Percentiles rank a stretch among this genome's conserved stretches.
These are phyloP conservation scores for Trichomycterus rosablanca DNA, from an alignment of 2,113 vertebrate species.

Conservation along the genomic window DNA sequence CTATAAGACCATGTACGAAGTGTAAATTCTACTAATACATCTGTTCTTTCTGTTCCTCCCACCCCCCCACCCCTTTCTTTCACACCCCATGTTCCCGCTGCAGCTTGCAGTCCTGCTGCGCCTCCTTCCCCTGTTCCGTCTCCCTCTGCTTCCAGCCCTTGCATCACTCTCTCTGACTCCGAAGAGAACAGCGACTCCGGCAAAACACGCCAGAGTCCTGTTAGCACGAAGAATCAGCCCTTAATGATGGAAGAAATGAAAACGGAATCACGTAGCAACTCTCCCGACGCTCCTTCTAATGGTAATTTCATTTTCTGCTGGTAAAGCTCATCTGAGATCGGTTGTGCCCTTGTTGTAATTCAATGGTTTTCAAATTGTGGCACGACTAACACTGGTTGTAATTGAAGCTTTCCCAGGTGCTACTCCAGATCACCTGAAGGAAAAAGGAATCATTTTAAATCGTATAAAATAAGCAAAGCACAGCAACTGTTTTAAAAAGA, in stretches of 20 bases:
- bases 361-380: not conserved
- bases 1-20: not conserved
- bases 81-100: no score
- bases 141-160: constrained; percentile 10
- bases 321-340: no score
- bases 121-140: constrained; percentile 16
- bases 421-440: not conserved
- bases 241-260: not conserved
- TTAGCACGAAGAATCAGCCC: constrained; percentile 37
- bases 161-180: constrained; percentile 10
- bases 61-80: not conserved
- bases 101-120: constrained; percentile 15
- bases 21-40: constrained; percentile 8
- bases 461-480: no score
- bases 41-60: not conserved
- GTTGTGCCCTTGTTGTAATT: not conserved
- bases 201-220: constrained; percentile 34
- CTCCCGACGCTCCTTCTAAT: not conserved
- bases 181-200: constrained; percentile 12
- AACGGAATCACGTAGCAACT: constrained; percentile 32
- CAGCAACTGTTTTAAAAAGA: no score
- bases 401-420: not conserved
- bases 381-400: no score
- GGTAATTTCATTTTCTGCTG: not conserved
- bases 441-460: no score